phyloP scores from a whole-genome alignment of 2,113 vertebrate genomes.

The Cynocephalus volans region DNA sequence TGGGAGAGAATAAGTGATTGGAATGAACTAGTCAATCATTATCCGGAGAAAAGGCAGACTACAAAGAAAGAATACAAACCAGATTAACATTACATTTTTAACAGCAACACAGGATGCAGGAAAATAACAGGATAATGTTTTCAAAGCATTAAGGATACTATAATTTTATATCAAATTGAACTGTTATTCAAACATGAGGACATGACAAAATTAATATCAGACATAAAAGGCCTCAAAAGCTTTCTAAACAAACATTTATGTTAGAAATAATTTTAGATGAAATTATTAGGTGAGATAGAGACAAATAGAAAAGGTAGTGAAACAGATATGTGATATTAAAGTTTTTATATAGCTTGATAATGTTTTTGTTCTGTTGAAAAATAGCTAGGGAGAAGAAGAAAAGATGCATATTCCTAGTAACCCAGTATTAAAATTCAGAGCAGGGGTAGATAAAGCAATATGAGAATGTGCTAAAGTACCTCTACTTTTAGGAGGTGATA shows the following conservation, averaged over 20 bases:
- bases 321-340: neutral
- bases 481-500: neutral
- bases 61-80: neutral
- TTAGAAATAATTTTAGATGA: neutral
- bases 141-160: neutral
- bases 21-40: neutral
- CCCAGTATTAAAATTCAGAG: neutral
- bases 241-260: neutral
- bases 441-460: neutral
- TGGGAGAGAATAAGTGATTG: neutral
- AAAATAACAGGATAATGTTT: neutral
- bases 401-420: neutral
- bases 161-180: slow-evolving; percentile 15
- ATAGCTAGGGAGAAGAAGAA: neutral
- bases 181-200: neutral
- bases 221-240: neutral
- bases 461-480: neutral
- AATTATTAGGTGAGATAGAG: neutral
- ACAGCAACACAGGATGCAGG: neutral
- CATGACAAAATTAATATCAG: neutral
- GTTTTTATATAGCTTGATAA: neutral
- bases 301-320: neutral
- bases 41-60: neutral
- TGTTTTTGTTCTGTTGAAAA: neutral
- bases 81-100: neutral